Conservation (phyloP, 2,797 vertebrate species). For the Syncerus caffer region DNA sequence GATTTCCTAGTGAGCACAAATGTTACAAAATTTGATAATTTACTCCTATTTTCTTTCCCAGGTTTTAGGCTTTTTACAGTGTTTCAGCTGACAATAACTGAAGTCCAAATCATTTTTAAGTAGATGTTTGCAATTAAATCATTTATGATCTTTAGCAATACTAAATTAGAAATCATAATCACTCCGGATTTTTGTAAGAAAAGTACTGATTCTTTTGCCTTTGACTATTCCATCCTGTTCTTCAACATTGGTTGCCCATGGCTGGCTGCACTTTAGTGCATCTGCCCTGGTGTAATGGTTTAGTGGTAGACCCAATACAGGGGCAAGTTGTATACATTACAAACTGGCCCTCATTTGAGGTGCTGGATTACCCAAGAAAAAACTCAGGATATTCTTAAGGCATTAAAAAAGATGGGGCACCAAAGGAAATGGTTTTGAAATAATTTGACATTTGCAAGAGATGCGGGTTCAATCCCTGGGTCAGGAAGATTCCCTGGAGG, state of each 20-base stretch:
- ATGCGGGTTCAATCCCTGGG: background rate
- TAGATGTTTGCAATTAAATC: slow-evolving; percentile 25
- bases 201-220: background rate
- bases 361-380: background rate
- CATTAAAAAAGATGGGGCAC: background rate
- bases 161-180: background rate
- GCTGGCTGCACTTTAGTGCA: rapidly evolving
- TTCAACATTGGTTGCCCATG: rapidly evolving
- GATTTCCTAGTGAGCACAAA: background rate
- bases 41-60: background rate
- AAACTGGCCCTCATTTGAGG: background rate
- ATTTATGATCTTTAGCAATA: background rate
- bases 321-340: background rate
- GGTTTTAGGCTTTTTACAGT: background rate
- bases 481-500: background rate
- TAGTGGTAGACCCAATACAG: background rate
- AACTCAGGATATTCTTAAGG: background rate
- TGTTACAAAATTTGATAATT: background rate
- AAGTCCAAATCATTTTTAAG: slow-evolving; percentile 29
- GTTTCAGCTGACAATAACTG: background rate
- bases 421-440: background rate
- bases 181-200: background rate
- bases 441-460: background rate
- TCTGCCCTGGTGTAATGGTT: too few species aligned
- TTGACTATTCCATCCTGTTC: background rate